Evolutionary conservation across 2,113 vertebrate genomes (phyloP), one percentile per base, ranked within the genome.

Genomic region (Pyrgilauda ruficollis): DNA sequence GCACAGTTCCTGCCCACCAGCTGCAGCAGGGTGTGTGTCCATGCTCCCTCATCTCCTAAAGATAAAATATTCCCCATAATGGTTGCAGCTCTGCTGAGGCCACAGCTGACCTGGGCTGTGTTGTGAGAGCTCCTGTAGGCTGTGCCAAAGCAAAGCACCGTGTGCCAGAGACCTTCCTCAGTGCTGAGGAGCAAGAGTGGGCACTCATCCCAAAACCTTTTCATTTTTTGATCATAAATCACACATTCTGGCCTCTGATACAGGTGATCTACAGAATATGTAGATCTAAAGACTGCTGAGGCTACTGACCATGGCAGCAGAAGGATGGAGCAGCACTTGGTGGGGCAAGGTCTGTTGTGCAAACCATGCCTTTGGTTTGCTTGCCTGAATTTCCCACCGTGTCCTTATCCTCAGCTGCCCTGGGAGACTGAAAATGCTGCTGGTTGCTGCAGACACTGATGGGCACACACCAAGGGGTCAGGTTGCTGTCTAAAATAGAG

Each of bases 351-450:
- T 68, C 44, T 87, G 33, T 47, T 47, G 58, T 61, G 46, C 67
- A 79, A 47, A 49, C 30, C 16, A 3, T 64, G 49, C 27, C 39
- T 78, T 81, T 63, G 55, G 22, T 79, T 61, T 69, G 15, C 46
- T 37, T 1, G 0, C 46, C 46, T 67, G 30, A 7, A 2, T 67
- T 81, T 82, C 44, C 33, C 49, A 39, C 49, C 0, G 0, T 72
- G 46, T 8, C 22, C 3, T 61, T 52, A n/a, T 13, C 2, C 0
- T 61, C 47, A 44, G 35, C 58, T 80, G 27, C 50, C 8, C 63
- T 46, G 49, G 21, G 27, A 86, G 44, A 47, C 52, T 50, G 30
- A n/a, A n/a, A 43, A 30, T 0, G 2, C 86, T 79, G 19, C 33
- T 5, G 1, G 7, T 41, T 69, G 63, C 66, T 82, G 5, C 58